These are phyloP conservation scores for Hypsibius dujardini DNA, from an alignment of 1,140 invertebrate genomes.

Conservation along the genomic window DNA sequence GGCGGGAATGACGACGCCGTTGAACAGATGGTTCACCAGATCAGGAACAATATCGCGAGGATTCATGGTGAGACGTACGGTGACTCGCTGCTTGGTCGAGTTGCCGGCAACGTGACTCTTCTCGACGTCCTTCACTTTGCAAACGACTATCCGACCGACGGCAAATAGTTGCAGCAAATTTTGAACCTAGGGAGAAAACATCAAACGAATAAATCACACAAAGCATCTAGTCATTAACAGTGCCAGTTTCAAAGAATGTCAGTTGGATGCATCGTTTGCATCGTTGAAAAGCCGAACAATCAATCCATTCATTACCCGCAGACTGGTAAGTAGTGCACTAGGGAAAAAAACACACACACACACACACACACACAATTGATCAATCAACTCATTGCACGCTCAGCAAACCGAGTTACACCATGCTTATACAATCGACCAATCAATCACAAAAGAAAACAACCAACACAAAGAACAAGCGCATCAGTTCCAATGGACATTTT, in stretches of 20 bases:
- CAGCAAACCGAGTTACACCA: too few species aligned
- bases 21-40: background rate
- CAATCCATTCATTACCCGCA: too few species aligned
- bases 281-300: background rate
- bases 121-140: background rate
- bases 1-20: conserved; percentile 37
- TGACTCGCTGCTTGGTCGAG: background rate
- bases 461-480: too few species aligned
- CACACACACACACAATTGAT: too few species aligned
- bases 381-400: too few species aligned
- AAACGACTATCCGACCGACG: background rate
- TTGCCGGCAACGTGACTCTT: background rate
- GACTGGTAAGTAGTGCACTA: too few species aligned
- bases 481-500: background rate
- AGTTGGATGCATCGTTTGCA: background rate
- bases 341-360: too few species aligned
- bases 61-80: conserved; percentile 2
- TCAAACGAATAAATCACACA: conserved; percentile 6
- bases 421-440: too few species aligned
- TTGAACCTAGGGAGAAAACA: conserved; percentile 12
- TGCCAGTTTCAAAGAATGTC: background rate
- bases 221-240: background rate
- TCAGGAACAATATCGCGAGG: background rate
- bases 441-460: too few species aligned
- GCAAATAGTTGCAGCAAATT: background rate